Conservation (phyloP, 1,140 invertebrate genomes). For the Nilaparvata lugens region DNA sequence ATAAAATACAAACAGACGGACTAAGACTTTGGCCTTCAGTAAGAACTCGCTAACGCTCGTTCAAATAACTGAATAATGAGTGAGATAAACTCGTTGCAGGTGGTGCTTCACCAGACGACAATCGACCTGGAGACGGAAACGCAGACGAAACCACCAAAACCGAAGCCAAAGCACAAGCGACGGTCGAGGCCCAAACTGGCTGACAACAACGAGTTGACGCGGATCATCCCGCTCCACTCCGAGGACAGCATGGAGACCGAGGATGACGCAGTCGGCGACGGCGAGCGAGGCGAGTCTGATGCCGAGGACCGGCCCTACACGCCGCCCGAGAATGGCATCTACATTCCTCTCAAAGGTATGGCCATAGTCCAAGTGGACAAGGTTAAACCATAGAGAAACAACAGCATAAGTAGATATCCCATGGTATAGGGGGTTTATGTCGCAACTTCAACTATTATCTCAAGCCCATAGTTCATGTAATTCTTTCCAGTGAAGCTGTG, state of each 20-base stretch:
- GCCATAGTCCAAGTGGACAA: too few species aligned
- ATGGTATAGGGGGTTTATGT: too few species aligned
- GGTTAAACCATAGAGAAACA: too few species aligned
- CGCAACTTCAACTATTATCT: too few species aligned
- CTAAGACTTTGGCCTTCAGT: too few species aligned
- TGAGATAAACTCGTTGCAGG: neutral
- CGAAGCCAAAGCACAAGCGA: neutral
- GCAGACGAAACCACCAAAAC: slow-evolving; percentile 1
- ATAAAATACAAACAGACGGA: too few species aligned
- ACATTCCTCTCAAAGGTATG: slow-evolving; percentile 26
- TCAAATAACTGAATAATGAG: too few species aligned
- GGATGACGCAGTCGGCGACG: slow-evolving; percentile 1
- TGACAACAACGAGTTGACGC: neutral
- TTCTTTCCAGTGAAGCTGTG: too few species aligned
- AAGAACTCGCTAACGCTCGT: too few species aligned
- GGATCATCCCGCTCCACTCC: slow-evolving; percentile 19
- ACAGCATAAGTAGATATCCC: too few species aligned
- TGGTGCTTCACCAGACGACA: slow-evolving; percentile 21
- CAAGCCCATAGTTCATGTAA: too few species aligned
- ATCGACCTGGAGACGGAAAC: slow-evolving; percentile 7
- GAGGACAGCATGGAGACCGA: slow-evolving; percentile 6
- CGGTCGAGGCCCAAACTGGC: neutral
- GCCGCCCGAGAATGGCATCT: slow-evolving; percentile 21
- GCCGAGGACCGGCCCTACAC: neutral
- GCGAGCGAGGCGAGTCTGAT: neutral